These are phyloP conservation scores for Hydrolagus affinis DNA, from an alignment of 2,113 vertebrate genomes.

Conservation along the genomic window DNA sequence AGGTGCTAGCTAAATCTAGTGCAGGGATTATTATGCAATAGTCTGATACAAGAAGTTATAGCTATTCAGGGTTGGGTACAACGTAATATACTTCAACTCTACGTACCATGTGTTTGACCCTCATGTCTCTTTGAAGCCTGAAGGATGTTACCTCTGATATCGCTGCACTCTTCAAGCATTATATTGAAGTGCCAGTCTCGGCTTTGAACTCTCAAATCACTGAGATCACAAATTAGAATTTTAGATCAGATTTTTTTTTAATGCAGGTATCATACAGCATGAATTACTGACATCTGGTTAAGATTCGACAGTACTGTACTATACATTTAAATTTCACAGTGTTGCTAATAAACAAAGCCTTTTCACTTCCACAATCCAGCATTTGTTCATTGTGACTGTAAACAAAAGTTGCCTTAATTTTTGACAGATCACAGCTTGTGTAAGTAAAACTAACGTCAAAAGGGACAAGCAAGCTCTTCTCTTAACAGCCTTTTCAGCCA, in stretches of 20 bases:
- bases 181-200: no score
- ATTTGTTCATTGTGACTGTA: background rate
- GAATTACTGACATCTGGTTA: background rate
- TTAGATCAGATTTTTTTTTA: slow-evolving; percentile 4
- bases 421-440: no score
- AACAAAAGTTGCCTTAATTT: background rate
- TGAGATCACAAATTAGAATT: background rate
- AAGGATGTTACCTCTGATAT: background rate
- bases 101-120: background rate
- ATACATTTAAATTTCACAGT: background rate
- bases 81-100: no score
- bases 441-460: no score
- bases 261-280: background rate
- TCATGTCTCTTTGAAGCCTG: background rate
- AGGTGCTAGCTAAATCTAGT: no score
- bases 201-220: background rate
- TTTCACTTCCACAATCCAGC: background rate
- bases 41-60: no score
- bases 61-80: no score
- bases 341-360: background rate
- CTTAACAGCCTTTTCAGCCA: no score
- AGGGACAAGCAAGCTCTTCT: no score
- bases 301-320: background rate
- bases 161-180: no score
- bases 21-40: no score